These are phyloP conservation scores for Plectus sambesii DNA, from an alignment of 1,140 invertebrate genomes.

Conservation along the genomic window DNA sequence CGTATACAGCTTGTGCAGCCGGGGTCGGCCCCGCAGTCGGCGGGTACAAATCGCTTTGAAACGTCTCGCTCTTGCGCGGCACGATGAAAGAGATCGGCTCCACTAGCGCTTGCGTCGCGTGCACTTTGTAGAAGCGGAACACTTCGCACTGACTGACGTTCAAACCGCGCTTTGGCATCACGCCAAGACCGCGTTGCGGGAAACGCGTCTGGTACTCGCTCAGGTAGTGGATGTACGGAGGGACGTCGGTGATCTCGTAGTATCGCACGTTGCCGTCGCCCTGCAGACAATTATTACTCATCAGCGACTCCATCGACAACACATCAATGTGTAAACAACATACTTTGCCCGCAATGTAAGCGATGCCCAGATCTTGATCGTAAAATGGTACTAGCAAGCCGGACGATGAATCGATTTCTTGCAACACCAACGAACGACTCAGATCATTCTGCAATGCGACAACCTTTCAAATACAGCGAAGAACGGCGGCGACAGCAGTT, in stretches of 20 bases:
- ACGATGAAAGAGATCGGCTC: constrained; percentile 90
- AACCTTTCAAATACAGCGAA: neutral
- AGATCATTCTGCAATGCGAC: constrained; percentile 60
- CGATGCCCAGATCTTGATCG: constrained; percentile 74
- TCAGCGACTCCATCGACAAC: too few relatives aligned
- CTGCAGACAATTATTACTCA: constrained; percentile 46
- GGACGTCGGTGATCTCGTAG: constrained; percentile 70
- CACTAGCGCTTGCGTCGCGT: constrained; percentile 61
- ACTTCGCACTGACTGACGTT: constrained; percentile 68
- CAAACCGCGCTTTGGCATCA: constrained; percentile 78
- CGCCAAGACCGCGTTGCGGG: constrained; percentile 75
- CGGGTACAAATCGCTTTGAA: neutral
- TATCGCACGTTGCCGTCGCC: constrained; percentile 83
- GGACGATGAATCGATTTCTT: constrained; percentile 74
- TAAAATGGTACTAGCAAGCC: constrained; percentile 79
- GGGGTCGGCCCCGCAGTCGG: neutral
- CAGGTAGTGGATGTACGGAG: constrained; percentile 69
- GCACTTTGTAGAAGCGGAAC: constrained; percentile 79
- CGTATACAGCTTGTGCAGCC: too few relatives aligned
- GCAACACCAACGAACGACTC: constrained; percentile 57
- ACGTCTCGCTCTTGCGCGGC: constrained; percentile 56
- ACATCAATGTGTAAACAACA: constrained; percentile 52
- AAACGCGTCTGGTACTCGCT: constrained; percentile 77
- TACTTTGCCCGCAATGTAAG: constrained; percentile 88
- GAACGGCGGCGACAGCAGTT: neutral